Evolutionary conservation across 2,797 vertebrate species (phyloP), one percentile per base, ranked within the genome.

Genomic region (Propithecus perrieri): DNA sequence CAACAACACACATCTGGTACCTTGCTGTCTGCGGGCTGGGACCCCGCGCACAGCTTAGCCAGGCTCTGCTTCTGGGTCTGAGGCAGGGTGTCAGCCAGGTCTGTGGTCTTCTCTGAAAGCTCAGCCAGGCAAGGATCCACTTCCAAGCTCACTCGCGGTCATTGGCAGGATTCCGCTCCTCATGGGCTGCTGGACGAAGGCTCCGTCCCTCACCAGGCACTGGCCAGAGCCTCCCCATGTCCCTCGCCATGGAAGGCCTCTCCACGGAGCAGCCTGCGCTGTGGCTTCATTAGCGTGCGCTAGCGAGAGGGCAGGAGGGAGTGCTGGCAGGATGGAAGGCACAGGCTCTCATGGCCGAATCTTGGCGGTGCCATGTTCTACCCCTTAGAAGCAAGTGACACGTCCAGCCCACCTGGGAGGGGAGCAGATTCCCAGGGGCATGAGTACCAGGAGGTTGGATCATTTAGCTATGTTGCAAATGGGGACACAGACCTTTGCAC

Each of bases 291-390:
- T 43, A 86, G 59, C 38, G 50, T 18, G 1, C 24, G 41, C 53
- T 50, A 17, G 46, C 4, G 13, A 38, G 24, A 20, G 11, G 1
- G 0, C 30, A n/a, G 7, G 13, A 41, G 26, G 33, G 10, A 15
- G 46, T 0, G 7, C 75, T 4, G 20, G 20, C 48, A 28, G 0
- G 20, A 22, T 38, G 8, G 53, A 57, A 11, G 2, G 9, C 53
- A 59, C 50, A n/a, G 43, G 28, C 50, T 80, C 53, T 48, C 24
- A 2, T 11, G 4, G 17, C 61, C 12, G 1, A 12, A 4, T 24
- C 20, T 7, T n/a, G 41, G 57, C 5, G 24, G 24, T 20, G 13
- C 38, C 83, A 76, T 3, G 1, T 43, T 35, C 61, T 24, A 1
- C 7, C 57, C 22, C 30, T 57, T 33, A 35, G 83, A 78, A 69